Evolutionary conservation across 1,140 invertebrate species (phyloP).

Genomic region (Drosophila suzukii): DNA sequence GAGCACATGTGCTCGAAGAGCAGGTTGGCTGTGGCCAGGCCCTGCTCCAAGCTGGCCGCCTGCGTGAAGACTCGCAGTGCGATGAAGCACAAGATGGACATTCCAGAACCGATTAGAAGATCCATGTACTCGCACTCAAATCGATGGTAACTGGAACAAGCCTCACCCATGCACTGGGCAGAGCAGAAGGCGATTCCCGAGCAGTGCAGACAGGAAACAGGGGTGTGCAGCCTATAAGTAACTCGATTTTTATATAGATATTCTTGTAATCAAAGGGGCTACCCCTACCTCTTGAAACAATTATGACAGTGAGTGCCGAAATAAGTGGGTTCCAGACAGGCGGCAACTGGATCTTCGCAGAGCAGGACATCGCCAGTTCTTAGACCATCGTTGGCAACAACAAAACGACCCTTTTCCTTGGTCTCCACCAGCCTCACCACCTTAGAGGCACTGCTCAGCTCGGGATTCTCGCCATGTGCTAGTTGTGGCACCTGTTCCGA

Average conservation of each 20-base stretch:
- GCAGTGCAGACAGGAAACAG: slow-evolving; percentile 91
- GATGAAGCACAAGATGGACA: slow-evolving; percentile 91
- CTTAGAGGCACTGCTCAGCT: slow-evolving; percentile 80
- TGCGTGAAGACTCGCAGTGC: slow-evolving; percentile 91
- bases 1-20: slow-evolving; percentile 87
- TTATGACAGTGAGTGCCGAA: slow-evolving; percentile 92
- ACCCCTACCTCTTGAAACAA: slow-evolving; percentile 89
- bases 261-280: neutral
- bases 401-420: slow-evolving; percentile 85
- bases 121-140: slow-evolving; percentile 93
- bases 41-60: slow-evolving; percentile 66
- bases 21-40: slow-evolving; percentile 84
- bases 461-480: slow-evolving; percentile 69
- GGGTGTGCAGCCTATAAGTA: slow-evolving; percentile 85
- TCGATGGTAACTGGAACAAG: slow-evolving; percentile 90
- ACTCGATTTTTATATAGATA: no score
- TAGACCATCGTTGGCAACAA: slow-evolving; percentile 87
- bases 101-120: slow-evolving; percentile 91
- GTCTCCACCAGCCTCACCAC: slow-evolving; percentile 85
- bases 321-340: slow-evolving; percentile 89
- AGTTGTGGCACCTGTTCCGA: slow-evolving; percentile 36
- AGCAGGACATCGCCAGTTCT: slow-evolving; percentile 88
- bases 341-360: slow-evolving; percentile 90
- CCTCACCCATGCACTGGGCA: slow-evolving; percentile 88
- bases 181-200: slow-evolving; percentile 91